phyloP scores from a whole-genome alignment of 2,113 vertebrate species.

The Heloderma charlesbogerti region DNA sequence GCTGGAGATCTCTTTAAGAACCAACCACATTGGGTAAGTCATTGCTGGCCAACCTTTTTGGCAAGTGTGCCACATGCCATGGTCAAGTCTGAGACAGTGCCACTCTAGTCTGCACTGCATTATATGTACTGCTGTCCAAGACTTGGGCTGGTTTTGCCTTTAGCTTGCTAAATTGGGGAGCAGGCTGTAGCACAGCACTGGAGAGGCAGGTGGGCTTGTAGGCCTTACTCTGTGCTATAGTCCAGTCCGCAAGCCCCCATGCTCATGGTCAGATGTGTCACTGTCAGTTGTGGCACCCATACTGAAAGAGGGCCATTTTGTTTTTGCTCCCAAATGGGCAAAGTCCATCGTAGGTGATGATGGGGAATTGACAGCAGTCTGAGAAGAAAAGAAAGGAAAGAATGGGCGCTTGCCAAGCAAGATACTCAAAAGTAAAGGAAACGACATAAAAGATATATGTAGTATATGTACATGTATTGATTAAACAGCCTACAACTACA shows the following conservation, averaged over 20 bases:
- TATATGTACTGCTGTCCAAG: no score
- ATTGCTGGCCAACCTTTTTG: neutral
- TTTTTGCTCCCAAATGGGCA: no score
- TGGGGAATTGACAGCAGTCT: no score
- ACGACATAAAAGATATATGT: neutral
- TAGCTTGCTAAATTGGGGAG: neutral
- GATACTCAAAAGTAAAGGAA: no score
- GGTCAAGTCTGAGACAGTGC: neutral
- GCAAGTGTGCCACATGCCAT: neutral
- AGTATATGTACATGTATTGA: neutral
- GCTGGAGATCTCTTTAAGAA: constrained; percentile 95
- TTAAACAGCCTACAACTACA: neutral
- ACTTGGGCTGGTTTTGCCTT: neutral
- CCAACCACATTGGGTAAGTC: constrained; percentile 97
- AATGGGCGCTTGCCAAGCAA: no score
- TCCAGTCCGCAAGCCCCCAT: no score
- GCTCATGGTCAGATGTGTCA: neutral
- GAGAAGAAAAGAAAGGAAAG: no score
- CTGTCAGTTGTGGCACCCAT: no score
- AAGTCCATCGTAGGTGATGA: no score
- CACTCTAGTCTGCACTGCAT: neutral
- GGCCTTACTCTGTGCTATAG: neutral
- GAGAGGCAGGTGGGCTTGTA: neutral
- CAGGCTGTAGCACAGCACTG: neutral
- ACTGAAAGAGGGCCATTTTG: no score